Percentiles rank a stretch among this genome's conserved stretches.
phyloP scores from a whole-genome alignment of 2,797 vertebrate species.

The Micropoecilia bifurca region DNA sequence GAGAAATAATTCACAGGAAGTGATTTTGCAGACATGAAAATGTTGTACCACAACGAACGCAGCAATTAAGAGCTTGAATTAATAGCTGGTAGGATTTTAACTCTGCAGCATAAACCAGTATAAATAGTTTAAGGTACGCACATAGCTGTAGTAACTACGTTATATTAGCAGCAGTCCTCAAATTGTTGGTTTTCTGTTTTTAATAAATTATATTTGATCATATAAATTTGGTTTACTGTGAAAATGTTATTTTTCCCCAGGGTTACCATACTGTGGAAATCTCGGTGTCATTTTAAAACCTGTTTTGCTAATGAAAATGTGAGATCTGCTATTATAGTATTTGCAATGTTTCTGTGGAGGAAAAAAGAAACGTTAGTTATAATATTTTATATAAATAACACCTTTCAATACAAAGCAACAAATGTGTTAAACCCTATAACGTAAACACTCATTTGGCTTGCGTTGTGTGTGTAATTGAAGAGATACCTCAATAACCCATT shows the following conservation, averaged over 20 bases:
- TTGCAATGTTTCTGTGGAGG: background rate
- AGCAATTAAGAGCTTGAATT: conserved; percentile 15
- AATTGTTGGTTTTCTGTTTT: background rate
- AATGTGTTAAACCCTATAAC: background rate
- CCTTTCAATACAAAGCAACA: background rate
- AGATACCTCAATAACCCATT: background rate
- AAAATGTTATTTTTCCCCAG: background rate
- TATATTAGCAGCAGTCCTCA: background rate
- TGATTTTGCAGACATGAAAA: conserved; percentile 8
- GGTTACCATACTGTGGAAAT: background rate
- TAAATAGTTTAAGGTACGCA: background rate
- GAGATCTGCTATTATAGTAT: background rate
- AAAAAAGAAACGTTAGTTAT: background rate
- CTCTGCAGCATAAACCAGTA: background rate
- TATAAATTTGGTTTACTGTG: background rate
- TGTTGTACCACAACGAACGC: background rate
- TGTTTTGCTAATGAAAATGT: background rate
- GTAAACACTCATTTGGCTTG: background rate
- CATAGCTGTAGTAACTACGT: background rate
- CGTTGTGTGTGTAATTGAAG: background rate
- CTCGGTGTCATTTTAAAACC: background rate
- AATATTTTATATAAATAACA: background rate
- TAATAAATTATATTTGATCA: background rate
- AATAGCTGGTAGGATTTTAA: background rate
- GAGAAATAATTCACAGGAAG: conserved; percentile 3